Evolutionary conservation across 2,797 vertebrate species (phyloP), one percentile per base, ranked within the genome.

Genomic region (Pristis pectinata): DNA sequence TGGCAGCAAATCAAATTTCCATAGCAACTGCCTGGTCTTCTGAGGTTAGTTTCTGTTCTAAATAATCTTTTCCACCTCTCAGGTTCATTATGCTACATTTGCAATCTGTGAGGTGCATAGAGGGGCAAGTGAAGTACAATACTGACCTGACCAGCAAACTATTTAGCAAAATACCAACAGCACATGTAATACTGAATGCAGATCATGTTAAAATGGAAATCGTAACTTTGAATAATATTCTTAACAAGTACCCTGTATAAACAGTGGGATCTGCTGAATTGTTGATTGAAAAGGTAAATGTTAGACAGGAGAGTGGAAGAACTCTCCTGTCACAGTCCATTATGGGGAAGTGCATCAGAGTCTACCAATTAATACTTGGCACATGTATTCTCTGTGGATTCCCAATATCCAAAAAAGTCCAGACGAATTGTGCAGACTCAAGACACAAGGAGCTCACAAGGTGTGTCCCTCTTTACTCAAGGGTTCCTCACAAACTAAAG

Each of bases 1-100:
- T 67, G 92, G 92, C 92, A 76, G 49, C 44, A 94, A 94, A 53
- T n/a, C 92, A 74, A 34, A 94, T 94, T 94, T 94, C 92, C 92
- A 94, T 94, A 44, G 92, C 49, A 94, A 94, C 92, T 94, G 70
- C 24, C 27, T 53, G 70, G 30, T 44, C 41, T 76, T 94, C 92
- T 94, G 67, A 94, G 72, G 72, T 76, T 70, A 94, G 44, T 49
- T 34, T 56, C 67, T 74, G 44, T 72, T 94, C 27, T 53, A 76
- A 94, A 94, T 74, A 76, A 76, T 27, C 24, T 74, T 41, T 53
- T 49, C 92, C n/a, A 56, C 56, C 70, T 76, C 92, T 56, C 92
- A 74, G 34, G 64, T 93, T 93, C 70, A 74, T 93, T 93, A 53
- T 53, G 70, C 70, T 34, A 74, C 37, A 72, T 72, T 34, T 76